A percentile compares a stretch with the other conserved stretches of the same genome.
Evolutionary conservation across 2,797 vertebrate species (phyloP).

Genomic region (Leuciscus waleckii): DNA sequence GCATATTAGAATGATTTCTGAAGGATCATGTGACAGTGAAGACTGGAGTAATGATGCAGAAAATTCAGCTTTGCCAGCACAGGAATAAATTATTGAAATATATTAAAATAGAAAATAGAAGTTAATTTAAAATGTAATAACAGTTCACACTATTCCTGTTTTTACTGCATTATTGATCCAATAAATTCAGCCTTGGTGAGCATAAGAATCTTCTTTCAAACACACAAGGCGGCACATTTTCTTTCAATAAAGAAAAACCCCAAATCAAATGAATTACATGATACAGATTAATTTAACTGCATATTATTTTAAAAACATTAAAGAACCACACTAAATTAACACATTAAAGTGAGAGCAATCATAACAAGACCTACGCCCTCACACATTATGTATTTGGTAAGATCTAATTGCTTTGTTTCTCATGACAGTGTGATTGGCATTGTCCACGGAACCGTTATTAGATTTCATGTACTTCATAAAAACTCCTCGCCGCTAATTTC

Average conservation of each 20-base stretch:
- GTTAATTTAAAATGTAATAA: not conserved
- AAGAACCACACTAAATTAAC: not conserved
- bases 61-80: not conserved
- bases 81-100: not conserved
- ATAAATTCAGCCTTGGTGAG: not conserved
- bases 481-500: not conserved
- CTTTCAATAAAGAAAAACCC: not conserved
- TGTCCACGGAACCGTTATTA: not conserved
- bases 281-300: not conserved
- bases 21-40: not conserved
- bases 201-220: not conserved
- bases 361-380: not conserved
- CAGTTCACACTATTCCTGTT: not conserved
- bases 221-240: not conserved
- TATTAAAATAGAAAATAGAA: not conserved
- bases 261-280: not conserved
- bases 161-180: not conserved
- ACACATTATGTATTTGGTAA: conserved; percentile 12
- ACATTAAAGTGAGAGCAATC: not conserved
- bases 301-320: not conserved
- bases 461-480: conserved; percentile 25
- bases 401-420: conserved; percentile 35
- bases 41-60: not conserved
- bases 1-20: not conserved
- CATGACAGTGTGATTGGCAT: conserved; percentile 5